Conservation (phyloP, 2,797 vertebrate species). For the Crenuchus spilurus region DNA sequence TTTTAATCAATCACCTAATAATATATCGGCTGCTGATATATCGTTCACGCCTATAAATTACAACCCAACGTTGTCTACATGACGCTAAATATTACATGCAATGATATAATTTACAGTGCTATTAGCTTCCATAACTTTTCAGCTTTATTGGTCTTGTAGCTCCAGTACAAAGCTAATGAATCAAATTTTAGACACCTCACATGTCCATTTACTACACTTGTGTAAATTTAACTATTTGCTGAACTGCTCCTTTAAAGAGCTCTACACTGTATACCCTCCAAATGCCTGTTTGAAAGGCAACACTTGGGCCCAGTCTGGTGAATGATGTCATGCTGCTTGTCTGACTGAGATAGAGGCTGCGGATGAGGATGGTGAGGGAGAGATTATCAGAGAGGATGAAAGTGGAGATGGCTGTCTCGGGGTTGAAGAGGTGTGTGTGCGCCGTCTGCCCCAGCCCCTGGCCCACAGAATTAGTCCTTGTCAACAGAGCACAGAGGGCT, state of each 20-base stretch:
- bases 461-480: slow-evolving; percentile 53
- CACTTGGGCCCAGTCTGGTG: slow-evolving; percentile 27
- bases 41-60: no score
- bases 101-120: no score
- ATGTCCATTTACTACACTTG: no score
- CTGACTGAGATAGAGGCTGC: slow-evolving; percentile 56
- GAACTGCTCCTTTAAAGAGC: neutral
- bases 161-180: no score
- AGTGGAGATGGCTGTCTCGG: slow-evolving; percentile 61
- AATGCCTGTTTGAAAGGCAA: neutral
- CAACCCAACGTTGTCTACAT: no score
- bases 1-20: no score
- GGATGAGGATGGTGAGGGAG: slow-evolving; percentile 62
- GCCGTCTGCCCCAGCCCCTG: slow-evolving; percentile 52
- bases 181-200: no score
- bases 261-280: neutral
- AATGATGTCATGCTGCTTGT: slow-evolving; percentile 51
- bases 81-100: no score
- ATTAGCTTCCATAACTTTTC: no score
- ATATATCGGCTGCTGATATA: no score
- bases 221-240: neutral
- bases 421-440: slow-evolving; percentile 48
- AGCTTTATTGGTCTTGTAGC: no score
- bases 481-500: slow-evolving; percentile 45
- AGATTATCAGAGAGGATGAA: slow-evolving; percentile 75